phyloP scores from a whole-genome alignment of 1,140 invertebrate genomes.

The Zaprionus camerounensis region DNA sequence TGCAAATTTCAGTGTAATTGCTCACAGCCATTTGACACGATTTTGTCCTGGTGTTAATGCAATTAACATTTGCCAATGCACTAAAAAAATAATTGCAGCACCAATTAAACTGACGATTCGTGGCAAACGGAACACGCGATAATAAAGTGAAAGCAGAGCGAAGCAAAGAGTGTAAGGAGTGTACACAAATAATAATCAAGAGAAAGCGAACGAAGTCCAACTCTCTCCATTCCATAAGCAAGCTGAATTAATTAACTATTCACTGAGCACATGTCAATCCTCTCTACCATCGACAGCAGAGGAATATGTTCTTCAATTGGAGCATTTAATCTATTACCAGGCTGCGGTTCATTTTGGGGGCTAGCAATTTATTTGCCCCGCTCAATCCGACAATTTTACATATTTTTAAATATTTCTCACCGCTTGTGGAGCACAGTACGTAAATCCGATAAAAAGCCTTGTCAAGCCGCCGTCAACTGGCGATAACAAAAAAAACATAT shows the following conservation, averaged over 20 bases:
- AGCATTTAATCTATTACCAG: slow-evolving; percentile 23
- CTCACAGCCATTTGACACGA: slow-evolving; percentile 57
- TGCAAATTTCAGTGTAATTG: slow-evolving; percentile 67
- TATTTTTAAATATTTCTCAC: slow-evolving; percentile 56
- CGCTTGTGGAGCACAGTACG: slow-evolving; percentile 35
- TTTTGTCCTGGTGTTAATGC: slow-evolving; percentile 48
- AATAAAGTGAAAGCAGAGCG: slow-evolving; percentile 2
- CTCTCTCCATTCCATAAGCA: neutral
- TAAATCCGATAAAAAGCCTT: slow-evolving; percentile 73
- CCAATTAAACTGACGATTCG: slow-evolving; percentile 41
- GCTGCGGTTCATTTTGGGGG: slow-evolving; percentile 27
- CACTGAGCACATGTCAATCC: neutral
- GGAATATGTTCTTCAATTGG: neutral
- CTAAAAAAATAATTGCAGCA: slow-evolving; percentile 34
- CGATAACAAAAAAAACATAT: slow-evolving; percentile 37
- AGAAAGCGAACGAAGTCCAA: neutral
- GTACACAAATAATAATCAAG: neutral
- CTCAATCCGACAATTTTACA: slow-evolving; percentile 57
- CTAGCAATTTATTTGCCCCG: slow-evolving; percentile 12
- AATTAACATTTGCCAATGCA: slow-evolving; percentile 57
- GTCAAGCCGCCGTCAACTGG: slow-evolving; percentile 44
- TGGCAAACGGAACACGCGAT: slow-evolving; percentile 4
- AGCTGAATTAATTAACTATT: neutral
- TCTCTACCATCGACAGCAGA: neutral
- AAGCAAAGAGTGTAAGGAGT: neutral